These are phyloP conservation scores for Tenrec ecaudatus DNA, from an alignment of 2,113 vertebrate genomes.

Conservation along the genomic window DNA sequence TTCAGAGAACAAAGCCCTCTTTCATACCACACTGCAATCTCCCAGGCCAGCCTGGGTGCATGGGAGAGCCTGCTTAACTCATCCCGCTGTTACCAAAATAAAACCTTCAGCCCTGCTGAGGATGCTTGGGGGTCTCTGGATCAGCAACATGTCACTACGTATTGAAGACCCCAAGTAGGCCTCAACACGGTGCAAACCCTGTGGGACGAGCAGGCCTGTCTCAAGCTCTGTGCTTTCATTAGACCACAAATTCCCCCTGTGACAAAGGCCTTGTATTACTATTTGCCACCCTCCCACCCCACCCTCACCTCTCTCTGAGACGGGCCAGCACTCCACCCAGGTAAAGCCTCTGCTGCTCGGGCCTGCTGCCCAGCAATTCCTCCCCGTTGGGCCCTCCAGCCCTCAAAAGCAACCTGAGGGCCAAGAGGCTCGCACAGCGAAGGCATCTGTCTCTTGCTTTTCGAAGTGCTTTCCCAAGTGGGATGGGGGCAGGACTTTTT, in stretches of 20 bases:
- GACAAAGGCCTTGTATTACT: not conserved
- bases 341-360: not conserved
- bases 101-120: conserved; percentile 7
- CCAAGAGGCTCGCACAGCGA: not conserved
- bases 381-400: not conserved
- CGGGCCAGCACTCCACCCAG: not conserved
- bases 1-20: conserved; percentile 32
- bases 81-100: not conserved
- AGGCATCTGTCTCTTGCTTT: not conserved
- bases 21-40: not conserved
- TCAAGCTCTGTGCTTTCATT: not conserved
- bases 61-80: not conserved
- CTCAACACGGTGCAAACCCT: not conserved
- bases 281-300: not conserved
- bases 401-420: not conserved
- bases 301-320: not conserved
- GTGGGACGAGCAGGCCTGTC: not conserved
- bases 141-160: too few relatives aligned
- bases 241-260: not conserved
- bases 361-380: not conserved
- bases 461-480: not conserved
- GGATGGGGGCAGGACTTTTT: not conserved
- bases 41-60: not conserved
- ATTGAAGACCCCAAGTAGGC: not conserved
- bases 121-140: too few relatives aligned